A percentile compares a stretch with the other conserved stretches of the same genome.
Evolutionary conservation across 2,888 invertebrate species (phyloP).

Genomic region (Drosophila lutescens): DNA sequence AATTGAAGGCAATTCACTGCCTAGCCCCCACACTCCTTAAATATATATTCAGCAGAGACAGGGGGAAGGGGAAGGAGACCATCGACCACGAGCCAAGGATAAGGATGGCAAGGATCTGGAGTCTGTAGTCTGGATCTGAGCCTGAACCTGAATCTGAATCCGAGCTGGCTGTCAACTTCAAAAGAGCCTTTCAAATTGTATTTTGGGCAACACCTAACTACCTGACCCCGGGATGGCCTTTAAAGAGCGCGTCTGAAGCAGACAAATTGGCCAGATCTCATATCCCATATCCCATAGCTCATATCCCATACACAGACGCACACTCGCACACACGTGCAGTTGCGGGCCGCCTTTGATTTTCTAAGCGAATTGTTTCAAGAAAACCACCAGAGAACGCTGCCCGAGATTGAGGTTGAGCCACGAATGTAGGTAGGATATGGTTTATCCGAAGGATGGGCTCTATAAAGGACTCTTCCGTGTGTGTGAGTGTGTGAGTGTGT

Average conservation of each 20-base stretch:
- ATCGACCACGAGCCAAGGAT: slow-evolving; percentile 40
- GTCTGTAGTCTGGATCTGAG: slow-evolving; percentile 1
- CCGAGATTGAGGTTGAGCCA: slow-evolving; percentile 15
- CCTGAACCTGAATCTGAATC: slow-evolving; percentile 3
- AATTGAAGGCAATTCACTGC: slow-evolving; percentile 23
- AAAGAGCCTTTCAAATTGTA: slow-evolving; percentile 72
- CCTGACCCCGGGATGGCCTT: slow-evolving; percentile 31
- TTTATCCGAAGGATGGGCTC: neutral
- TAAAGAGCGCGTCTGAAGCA: slow-evolving; percentile 39
- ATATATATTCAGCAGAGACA: neutral
- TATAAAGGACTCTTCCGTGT: slow-evolving; percentile 13
- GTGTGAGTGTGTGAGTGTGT: slow-evolving; percentile 26
- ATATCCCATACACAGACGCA: slow-evolving; percentile 9
- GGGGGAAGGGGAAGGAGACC: neutral
- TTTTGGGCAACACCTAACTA: slow-evolving; percentile 74
- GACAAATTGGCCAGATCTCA: slow-evolving; percentile 75
- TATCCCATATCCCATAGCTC: slow-evolving; percentile 56
- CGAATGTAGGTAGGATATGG: slow-evolving; percentile 1
- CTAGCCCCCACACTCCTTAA: neutral
- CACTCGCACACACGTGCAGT: slow-evolving; percentile 23
- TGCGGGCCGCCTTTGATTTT: slow-evolving; percentile 81
- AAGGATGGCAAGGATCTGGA: slow-evolving; percentile 2
- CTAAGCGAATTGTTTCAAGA: slow-evolving; percentile 83
- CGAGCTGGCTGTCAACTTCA: slow-evolving; percentile 65
- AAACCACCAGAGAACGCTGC: slow-evolving; percentile 75